A percentile compares a stretch with the other conserved stretches of the same genome.
Evolutionary conservation across 2,797 vertebrate genomes (phyloP).

Genomic region (Hydrophis major): DNA sequence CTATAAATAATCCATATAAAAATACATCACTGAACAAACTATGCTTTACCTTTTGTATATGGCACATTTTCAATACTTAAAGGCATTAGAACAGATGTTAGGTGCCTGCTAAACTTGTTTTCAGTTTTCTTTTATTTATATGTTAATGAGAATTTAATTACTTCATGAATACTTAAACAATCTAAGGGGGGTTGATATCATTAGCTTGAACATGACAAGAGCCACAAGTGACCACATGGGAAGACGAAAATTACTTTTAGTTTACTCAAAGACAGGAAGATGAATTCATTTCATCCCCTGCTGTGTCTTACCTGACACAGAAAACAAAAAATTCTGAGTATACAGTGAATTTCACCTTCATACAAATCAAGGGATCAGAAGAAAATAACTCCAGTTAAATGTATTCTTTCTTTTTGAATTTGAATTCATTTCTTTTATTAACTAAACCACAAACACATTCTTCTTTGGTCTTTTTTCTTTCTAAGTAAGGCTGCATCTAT

Average conservation of each 20-base stretch:
- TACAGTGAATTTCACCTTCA: constrained; percentile 59
- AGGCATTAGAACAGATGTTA: constrained; percentile 83
- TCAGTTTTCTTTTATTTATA: constrained; percentile 85
- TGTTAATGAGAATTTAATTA: constrained; percentile 89
- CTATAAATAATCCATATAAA: constrained; percentile 75
- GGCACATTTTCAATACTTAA: constrained; percentile 77
- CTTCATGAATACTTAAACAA: constrained; percentile 85
- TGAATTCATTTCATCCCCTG: constrained; percentile 76
- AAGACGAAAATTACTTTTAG: constrained; percentile 81
- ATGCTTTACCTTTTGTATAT: constrained; percentile 70
- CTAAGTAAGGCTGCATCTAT: constrained; percentile 40
- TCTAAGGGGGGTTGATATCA: constrained; percentile 83
- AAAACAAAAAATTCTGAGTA: constrained; percentile 49
- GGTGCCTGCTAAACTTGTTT: constrained; percentile 80
- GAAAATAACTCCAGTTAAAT: constrained; percentile 41
- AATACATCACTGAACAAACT: constrained; percentile 72
- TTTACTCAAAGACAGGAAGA: constrained; percentile 76
- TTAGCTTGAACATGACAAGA: constrained; percentile 82
- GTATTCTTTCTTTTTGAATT: constrained; percentile 58
- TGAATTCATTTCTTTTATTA: constrained; percentile 58
- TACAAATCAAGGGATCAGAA: constrained; percentile 47
- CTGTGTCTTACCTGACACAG: constrained; percentile 70
- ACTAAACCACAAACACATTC: constrained; percentile 40
- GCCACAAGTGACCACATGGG: constrained; percentile 83
- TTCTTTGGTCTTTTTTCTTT: constrained; percentile 2